phyloP scores from a whole-genome alignment of 2,113 vertebrate species.

The Urocynchramus pylzowi region DNA sequence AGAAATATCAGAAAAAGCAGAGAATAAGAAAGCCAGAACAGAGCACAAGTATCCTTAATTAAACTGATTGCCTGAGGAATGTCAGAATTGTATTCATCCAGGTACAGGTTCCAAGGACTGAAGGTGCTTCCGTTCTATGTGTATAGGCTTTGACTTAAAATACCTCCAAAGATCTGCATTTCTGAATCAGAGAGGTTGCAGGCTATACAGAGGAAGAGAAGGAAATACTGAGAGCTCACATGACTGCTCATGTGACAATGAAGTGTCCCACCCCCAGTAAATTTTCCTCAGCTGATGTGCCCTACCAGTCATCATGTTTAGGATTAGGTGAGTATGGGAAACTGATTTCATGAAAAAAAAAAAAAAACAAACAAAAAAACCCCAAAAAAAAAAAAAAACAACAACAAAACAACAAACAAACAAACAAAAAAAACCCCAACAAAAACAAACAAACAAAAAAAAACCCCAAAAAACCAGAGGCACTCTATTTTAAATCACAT shows the following conservation, averaged over 20 bases:
- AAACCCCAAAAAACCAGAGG: no score
- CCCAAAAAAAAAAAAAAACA: no score
- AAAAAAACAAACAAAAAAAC: no score
- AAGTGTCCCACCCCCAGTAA: not conserved
- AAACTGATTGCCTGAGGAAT: not conserved
- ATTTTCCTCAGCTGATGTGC: not conserved
- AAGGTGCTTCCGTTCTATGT: rapidly evolving
- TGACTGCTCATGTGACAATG: not conserved
- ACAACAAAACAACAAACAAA: no score
- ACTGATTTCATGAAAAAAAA: no score
- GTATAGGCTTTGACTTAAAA: not conserved
- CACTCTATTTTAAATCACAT: not conserved
- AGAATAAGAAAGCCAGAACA: not conserved
- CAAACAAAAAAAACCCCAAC: no score
- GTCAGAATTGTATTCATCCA: not conserved
- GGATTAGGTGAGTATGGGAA: not conserved
- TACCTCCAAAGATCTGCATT: not conserved
- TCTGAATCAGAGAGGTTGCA: not conserved
- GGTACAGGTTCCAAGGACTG: not conserved
- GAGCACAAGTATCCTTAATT: not conserved
- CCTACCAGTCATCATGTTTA: not conserved
- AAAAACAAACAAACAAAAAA: no score
- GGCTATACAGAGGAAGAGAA: not conserved
- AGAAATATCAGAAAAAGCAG: not conserved
- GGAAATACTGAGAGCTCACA: not conserved